Percentiles rank a stretch among this genome's conserved stretches.
Evolutionary conservation across 2,797 vertebrate genomes (phyloP).

Genomic region (Acanthurus leucopareius): DNA sequence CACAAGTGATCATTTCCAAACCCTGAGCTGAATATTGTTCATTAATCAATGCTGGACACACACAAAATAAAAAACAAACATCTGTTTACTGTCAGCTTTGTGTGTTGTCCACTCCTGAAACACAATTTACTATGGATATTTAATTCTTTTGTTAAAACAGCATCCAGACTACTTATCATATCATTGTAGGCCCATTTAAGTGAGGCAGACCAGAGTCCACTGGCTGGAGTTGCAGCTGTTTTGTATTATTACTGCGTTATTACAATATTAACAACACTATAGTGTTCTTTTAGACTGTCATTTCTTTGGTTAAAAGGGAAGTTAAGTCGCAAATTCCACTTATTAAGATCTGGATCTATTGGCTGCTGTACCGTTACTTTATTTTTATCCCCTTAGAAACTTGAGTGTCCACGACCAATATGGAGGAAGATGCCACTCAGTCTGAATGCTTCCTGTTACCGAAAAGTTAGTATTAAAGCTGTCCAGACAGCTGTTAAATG

Average conservation of each 20-base stretch:
- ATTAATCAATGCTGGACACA: neutral
- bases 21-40: neutral
- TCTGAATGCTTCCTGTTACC: neutral
- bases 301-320: conserved; percentile 33
- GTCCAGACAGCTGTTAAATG: neutral
- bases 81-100: neutral
- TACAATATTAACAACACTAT: conserved; percentile 11
- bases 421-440: neutral
- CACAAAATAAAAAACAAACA: neutral
- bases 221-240: conserved; percentile 18
- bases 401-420: neutral
- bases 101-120: too few species aligned
- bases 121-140: neutral
- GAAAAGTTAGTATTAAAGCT: neutral
- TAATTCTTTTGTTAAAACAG: neutral
- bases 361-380: neutral
- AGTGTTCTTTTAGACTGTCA: conserved; percentile 16
- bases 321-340: conserved; percentile 23
- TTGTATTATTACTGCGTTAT: conserved; percentile 19
- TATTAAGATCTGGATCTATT: neutral
- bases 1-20: neutral
- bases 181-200: neutral
- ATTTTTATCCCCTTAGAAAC: conserved; percentile 16
- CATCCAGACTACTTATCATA: neutral
- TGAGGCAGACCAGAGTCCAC: neutral